Percentiles rank a stretch among this genome's conserved stretches.
Conservation (phyloP, 2,888 invertebrate genomes). For the Pandemis heparana region DNA sequence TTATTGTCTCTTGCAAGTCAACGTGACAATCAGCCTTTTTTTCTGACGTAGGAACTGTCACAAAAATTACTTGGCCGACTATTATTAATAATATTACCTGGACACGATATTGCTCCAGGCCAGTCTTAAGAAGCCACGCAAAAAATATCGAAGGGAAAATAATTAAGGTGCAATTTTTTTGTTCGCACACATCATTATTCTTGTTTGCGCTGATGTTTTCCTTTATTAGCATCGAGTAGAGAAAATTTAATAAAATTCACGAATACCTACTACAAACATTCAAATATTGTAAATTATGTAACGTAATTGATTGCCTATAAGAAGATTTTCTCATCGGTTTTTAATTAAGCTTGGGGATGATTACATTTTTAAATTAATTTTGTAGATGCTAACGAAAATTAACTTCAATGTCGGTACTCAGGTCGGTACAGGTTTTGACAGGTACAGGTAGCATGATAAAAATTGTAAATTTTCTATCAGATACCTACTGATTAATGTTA, state of each 20-base stretch:
- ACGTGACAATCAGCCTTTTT: too few relatives aligned
- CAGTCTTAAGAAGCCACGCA: neutral
- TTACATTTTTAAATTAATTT: neutral
- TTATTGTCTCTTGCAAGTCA: too few relatives aligned
- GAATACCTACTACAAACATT: neutral
- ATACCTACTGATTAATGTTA: too few relatives aligned
- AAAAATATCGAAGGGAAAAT: conserved; percentile 46
- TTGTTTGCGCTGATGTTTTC: conserved; percentile 17
- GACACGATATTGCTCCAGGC: neutral
- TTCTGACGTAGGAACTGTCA: too few relatives aligned
- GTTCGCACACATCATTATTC: conserved; percentile 22
- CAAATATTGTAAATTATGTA: neutral
- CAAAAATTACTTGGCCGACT: too few relatives aligned
- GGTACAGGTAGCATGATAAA: too few relatives aligned
- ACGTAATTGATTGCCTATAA: conserved; percentile 1
- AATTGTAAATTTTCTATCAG: too few relatives aligned
- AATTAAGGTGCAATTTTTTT: conserved; percentile 30
- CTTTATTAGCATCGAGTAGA: neutral
- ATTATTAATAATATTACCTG: too few relatives aligned
- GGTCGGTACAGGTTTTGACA: too few relatives aligned
- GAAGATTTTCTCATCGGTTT: neutral
- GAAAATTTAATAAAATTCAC: conserved; percentile 2
- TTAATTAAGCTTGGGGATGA: neutral
- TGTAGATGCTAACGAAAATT: neutral
- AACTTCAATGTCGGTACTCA: neutral